Conservation (phyloP, 2,113 vertebrate genomes). For the Pomatorhinus ruficollis region DNA sequence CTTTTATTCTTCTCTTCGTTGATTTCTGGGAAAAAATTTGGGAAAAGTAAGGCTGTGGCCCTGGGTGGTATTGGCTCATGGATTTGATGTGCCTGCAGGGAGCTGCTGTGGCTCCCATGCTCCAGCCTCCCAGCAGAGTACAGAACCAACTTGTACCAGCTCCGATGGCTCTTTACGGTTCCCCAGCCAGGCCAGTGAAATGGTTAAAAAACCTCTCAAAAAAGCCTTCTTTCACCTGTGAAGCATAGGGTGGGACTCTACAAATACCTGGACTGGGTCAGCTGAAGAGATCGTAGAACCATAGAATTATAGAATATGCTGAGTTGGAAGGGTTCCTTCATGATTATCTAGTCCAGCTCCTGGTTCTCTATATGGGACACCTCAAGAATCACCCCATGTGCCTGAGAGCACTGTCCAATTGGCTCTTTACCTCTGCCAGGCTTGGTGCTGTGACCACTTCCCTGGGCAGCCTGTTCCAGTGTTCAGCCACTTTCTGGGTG, state of each 20-base stretch:
- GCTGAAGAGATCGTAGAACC: background rate
- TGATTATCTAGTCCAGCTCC: background rate
- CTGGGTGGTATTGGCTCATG: rapidly evolving
- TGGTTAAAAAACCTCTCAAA: background rate
- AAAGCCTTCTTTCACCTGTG: background rate
- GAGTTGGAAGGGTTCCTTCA: background rate
- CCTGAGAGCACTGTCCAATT: background rate
- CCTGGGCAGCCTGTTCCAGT: background rate
- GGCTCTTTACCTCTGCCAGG: background rate
- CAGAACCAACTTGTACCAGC: background rate
- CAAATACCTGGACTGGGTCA: background rate
- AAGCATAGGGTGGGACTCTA: background rate
- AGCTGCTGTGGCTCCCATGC: background rate
- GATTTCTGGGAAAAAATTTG: background rate
- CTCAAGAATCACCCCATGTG: background rate
- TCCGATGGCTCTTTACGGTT: background rate
- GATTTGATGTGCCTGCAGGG: background rate
- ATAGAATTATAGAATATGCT: background rate
- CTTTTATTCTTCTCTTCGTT: background rate
- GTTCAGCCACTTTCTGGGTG: no score
- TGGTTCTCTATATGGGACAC: background rate
- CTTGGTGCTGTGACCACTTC: background rate
- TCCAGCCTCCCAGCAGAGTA: background rate
- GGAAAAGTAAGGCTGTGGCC: background rate
- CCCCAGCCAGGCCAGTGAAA: background rate